Conservation (phyloP, 2,797 vertebrate species). For the Cirrhinus mrigala region DNA sequence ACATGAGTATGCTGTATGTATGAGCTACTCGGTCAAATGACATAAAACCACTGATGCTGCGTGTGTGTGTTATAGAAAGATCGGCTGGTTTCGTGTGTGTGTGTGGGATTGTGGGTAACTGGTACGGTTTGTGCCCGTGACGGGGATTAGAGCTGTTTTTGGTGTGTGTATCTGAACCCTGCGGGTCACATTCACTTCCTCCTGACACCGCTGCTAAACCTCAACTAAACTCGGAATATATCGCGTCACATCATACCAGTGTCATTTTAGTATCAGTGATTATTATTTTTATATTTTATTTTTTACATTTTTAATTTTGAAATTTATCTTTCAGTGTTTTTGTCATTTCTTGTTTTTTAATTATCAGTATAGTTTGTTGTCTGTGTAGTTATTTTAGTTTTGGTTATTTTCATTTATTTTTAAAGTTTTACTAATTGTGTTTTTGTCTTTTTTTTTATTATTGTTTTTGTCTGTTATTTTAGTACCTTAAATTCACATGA, state of each 20-base stretch:
- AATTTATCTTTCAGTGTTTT: neutral
- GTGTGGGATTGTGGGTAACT: conserved; percentile 10
- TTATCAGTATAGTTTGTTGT: neutral
- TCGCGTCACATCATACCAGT: neutral
- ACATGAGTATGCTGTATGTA: neutral
- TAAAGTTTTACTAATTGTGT: no score
- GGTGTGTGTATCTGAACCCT: neutral
- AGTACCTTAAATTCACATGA: no score
- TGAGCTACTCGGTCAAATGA: neutral
- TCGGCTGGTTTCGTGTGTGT: neutral
- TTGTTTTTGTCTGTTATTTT: no score
- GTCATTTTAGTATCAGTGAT: neutral
- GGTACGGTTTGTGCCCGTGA: conserved; percentile 18
- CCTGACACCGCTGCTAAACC: neutral
- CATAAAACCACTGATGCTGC: neutral
- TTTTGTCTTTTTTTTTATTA: no score
- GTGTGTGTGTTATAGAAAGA: neutral
- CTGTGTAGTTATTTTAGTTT: no score
- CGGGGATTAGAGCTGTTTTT: conserved; percentile 52
- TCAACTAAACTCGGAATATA: neutral
- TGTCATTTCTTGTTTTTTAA: neutral
- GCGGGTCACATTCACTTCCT: neutral
- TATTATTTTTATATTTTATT: neutral
- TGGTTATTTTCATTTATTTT: no score
- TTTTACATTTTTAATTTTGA: no score